phyloP scores from a whole-genome alignment of 2,797 vertebrate species.

The Galagoides demidoff region DNA sequence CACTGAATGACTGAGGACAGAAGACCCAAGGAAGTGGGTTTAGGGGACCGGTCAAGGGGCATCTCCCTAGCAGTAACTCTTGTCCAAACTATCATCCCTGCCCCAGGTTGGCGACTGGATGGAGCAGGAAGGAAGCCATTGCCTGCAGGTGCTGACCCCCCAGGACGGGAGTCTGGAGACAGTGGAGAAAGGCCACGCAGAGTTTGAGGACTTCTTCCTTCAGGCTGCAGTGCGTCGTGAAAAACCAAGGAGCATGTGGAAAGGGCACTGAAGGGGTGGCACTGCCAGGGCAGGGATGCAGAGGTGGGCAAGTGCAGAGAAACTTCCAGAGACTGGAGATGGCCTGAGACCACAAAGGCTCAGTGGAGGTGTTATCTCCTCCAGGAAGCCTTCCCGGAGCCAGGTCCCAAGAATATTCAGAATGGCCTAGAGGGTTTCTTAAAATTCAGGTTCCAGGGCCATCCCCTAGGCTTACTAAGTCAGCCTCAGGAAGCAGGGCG shows the following conservation, averaged over 20 bases:
- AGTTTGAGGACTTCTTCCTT: constrained; percentile 88
- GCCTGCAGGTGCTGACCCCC: constrained; percentile 85
- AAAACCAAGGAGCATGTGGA: not conserved
- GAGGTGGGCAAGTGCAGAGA: not conserved
- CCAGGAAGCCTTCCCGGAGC: constrained; percentile 14
- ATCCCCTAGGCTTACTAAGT: accelerated
- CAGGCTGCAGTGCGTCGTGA: constrained; percentile 89
- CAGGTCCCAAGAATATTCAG: not conserved
- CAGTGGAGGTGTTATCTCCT: not conserved
- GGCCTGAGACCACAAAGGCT: not conserved
- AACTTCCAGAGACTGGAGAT: not conserved
- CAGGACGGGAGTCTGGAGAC: constrained; percentile 81
- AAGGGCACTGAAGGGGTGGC: not conserved
- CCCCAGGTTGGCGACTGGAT: constrained; percentile 92
- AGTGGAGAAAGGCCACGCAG: constrained; percentile 81
- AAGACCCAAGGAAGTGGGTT: not conserved
- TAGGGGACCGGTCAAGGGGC: not conserved
- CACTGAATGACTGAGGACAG: not conserved
- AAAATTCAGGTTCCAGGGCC: not conserved
- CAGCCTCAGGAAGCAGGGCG: not conserved
- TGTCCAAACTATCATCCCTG: not conserved
- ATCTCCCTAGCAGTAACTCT: accelerated
- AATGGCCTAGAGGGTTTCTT: not conserved
- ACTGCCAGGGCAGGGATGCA: not conserved
- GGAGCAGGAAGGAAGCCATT: constrained; percentile 87